Conservation (phyloP, 2,888 invertebrate genomes). For the Tortrix viridana region DNA sequence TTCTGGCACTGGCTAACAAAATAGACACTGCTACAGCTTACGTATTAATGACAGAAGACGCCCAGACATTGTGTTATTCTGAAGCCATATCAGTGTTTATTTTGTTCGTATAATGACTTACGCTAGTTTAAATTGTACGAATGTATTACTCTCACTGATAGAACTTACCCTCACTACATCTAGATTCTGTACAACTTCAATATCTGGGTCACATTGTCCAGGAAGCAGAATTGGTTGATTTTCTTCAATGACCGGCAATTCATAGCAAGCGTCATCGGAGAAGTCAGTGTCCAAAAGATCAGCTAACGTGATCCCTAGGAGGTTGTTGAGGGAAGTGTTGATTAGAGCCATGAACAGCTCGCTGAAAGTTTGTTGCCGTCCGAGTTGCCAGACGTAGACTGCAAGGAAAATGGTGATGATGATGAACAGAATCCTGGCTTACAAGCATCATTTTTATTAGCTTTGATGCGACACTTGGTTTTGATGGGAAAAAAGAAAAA, state of each 20-base stretch:
- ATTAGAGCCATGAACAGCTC: conserved; percentile 50
- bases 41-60: too few relatives aligned
- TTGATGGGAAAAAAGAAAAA: too few relatives aligned
- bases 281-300: conserved; percentile 53
- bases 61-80: too few relatives aligned
- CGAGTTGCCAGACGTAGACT: conserved; percentile 71
- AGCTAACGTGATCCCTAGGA: conserved; percentile 48
- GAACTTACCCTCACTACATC: conserved; percentile 56
- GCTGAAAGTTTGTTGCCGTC: conserved; percentile 44
- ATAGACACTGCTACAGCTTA: too few relatives aligned
- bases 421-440: too few relatives aligned
- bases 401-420: conserved; percentile 37
- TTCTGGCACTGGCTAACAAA: too few relatives aligned
- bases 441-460: too few relatives aligned
- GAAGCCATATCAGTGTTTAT: too few relatives aligned
- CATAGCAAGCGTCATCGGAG: conserved; percentile 55
- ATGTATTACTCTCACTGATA: neutral
- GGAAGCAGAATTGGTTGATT: conserved; percentile 61
- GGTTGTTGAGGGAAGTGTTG: conserved; percentile 45
- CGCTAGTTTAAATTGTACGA: neutral
- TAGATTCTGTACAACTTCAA: conserved; percentile 58
- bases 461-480: too few relatives aligned
- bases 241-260: conserved; percentile 56
- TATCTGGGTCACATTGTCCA: conserved; percentile 61
- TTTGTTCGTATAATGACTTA: too few relatives aligned